Evolutionary conservation across 2,797 vertebrate genomes (phyloP).

Genomic region (Tapera naevia): DNA sequence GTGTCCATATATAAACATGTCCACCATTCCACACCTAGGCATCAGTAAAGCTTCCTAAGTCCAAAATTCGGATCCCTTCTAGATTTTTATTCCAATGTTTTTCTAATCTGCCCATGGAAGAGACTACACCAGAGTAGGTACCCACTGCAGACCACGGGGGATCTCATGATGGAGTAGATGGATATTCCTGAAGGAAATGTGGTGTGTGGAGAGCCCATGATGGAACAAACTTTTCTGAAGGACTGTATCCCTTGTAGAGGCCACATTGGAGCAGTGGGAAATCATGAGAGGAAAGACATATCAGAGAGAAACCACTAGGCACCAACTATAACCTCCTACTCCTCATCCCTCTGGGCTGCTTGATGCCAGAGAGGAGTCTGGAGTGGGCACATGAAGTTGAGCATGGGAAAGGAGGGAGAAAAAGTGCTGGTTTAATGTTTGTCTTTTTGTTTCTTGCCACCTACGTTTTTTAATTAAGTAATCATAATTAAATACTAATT

Average conservation of each 20-base stretch:
- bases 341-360: background rate
- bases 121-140: background rate
- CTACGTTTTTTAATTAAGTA: background rate
- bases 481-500: background rate
- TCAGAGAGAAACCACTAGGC: background rate
- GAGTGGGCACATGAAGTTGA: no score
- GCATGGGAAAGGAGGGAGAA: background rate
- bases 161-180: background rate
- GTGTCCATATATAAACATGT: background rate
- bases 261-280: background rate
- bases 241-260: background rate
- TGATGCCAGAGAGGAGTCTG: background rate
- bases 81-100: background rate
- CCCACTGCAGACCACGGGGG: no score
- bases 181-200: background rate
- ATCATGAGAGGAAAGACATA: background rate
- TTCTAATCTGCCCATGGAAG: background rate
- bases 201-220: background rate
- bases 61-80: background rate
- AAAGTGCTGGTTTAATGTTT: background rate
- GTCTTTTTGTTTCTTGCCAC: background rate
- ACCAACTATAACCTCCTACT: background rate
- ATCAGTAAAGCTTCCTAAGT: background rate
- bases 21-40: background rate
- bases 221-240: background rate